Base-by-base conservation (phyloP, 2,888 invertebrate genomes). In the Trilocha varians region DNA sequence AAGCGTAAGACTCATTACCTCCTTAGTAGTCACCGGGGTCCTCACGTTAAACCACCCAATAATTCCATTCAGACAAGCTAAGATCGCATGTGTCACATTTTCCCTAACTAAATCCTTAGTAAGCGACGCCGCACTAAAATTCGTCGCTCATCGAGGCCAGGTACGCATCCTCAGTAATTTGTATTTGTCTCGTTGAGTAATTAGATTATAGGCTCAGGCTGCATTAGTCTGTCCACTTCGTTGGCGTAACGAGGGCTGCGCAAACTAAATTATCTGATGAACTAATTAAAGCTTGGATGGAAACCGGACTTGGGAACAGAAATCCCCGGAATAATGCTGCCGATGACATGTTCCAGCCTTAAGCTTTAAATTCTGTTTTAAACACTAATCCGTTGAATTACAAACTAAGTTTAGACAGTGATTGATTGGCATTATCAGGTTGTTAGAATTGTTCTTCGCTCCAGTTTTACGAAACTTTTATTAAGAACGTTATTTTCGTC, bases 241-340 rank as follows among this genome's bases (percentile, higher is more conserved):
- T 59, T 54, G 60, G 62, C 59, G 59, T 76, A 76, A 77, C 78
- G 72, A 76, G 76, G 69, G 58, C 59, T 59, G 65, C 57, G 64
- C 69, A 73, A 78, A 79, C 73, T 70, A 65, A 73, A 76, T 78
- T 78, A 78, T 78, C 69, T 59, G 68, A 73, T 74, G 70, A 72
- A 75, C 72, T 74, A 78, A 78, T 78, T 76, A 69, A 66, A 69
- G 64, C 62, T 50, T 50, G 57, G 63, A 65, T 67, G 60, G 65
- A 50, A 61, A 59, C 57, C 56, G 59, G 50, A 64, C 62, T 70
- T 60, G 59, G 55, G 46, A 62, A 70, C 67, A 71, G 55, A 58
- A 58, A 60, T 60, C 53, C 53, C 44, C 43, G 47, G 40, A 54
- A 40, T 40, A 43, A 36, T 39, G 32, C 36, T 42, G 15, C 33